phyloP scores from a whole-genome alignment of 1,140 invertebrate species.

The Bombyx mandarina region DNA sequence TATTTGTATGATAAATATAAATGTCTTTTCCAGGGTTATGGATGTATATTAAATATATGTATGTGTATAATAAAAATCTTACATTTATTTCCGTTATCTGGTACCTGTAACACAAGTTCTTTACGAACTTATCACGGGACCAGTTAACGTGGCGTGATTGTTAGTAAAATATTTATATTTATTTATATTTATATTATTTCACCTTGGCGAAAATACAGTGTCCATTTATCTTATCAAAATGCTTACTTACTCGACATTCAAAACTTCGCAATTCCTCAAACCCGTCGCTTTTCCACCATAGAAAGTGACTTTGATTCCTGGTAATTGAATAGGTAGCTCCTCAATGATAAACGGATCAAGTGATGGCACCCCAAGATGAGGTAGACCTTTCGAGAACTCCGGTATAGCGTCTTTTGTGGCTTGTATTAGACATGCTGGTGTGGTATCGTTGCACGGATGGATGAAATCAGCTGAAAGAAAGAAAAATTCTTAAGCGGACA shows the following conservation, averaged over 20 bases:
- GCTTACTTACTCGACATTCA: constrained; percentile 56
- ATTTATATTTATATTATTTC: no score
- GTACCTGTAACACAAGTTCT: no score
- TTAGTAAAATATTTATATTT: no score
- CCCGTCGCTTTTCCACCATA: constrained; percentile 56
- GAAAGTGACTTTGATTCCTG: constrained; percentile 59
- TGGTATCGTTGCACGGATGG: constrained; percentile 53
- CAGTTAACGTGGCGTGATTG: no score
- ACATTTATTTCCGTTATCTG: no score
- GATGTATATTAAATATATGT: no score
- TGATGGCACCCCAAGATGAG: constrained; percentile 45
- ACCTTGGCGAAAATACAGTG: no score
- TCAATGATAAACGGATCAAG: constrained; percentile 59
- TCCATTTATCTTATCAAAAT: neutral
- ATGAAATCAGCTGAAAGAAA: constrained; percentile 49
- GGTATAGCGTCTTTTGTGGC: constrained; percentile 55
- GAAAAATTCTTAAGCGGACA: no score
- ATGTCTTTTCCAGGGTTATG: no score
- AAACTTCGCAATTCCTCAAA: constrained; percentile 49
- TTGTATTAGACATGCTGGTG: constrained; percentile 46
- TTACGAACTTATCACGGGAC: no score
- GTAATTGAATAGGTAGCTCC: constrained; percentile 55
- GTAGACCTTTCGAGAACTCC: constrained; percentile 53
- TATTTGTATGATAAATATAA: no score
- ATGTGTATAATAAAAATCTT: no score